These are phyloP conservation scores for Gibbula magus DNA, from an alignment of 2,888 invertebrate genomes.

Conservation along the genomic window DNA sequence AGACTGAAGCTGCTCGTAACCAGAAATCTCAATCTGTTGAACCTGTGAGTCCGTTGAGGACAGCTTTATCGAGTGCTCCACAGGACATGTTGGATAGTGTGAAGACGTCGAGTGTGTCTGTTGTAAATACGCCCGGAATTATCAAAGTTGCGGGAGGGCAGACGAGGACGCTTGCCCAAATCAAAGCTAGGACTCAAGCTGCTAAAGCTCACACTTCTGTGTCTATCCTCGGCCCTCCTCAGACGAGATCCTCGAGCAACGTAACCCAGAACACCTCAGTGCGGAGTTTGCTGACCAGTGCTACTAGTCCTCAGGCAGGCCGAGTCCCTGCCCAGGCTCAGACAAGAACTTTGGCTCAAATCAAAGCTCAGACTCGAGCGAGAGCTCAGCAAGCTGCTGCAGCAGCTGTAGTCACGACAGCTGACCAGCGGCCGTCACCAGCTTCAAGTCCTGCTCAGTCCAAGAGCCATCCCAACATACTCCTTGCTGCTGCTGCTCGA, in stretches of 20 bases:
- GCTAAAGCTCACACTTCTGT: conserved; percentile 25
- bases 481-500: conserved; percentile 23
- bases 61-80: conserved; percentile 36
- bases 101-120: not conserved
- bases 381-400: conserved; percentile 36
- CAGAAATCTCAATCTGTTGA: conserved; percentile 45
- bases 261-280: conserved; percentile 12
- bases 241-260: not conserved
- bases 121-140: conserved; percentile 23
- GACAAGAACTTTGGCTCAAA: conserved; percentile 73
- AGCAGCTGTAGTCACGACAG: not conserved
- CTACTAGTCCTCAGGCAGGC: not conserved
- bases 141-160: conserved; percentile 41
- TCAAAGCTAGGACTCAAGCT: conserved; percentile 58
- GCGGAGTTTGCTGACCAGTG: conserved; percentile 37
- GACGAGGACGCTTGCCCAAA: conserved; percentile 69
- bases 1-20: conserved; percentile 59
- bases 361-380: conserved; percentile 70
- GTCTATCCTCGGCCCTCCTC: not conserved
- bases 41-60: conserved; percentile 24
- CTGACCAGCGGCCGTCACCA: conserved; percentile 4
- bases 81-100: conserved; percentile 13
- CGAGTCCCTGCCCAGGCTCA: conserved; percentile 24
- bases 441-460: not conserved
- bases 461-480: conserved; percentile 32